These are phyloP conservation scores for Euproctis similis DNA, from an alignment of 2,888 invertebrate species.

Conservation along the genomic window DNA sequence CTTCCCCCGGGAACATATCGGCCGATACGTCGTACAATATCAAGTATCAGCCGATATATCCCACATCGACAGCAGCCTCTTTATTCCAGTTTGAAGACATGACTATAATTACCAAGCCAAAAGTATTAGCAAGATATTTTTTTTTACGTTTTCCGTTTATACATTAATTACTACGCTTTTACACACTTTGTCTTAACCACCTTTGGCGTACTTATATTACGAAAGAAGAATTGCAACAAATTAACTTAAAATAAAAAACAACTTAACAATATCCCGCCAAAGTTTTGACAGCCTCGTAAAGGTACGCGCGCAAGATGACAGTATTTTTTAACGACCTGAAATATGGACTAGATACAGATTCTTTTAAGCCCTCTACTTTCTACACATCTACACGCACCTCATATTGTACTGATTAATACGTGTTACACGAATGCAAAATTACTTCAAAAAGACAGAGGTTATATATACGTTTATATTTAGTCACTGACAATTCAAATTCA, in stretches of 20 bases:
- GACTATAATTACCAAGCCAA: constrained; percentile 38
- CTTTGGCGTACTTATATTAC: constrained; percentile 66
- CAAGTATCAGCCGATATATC: too few species aligned
- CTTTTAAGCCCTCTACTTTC: too few species aligned
- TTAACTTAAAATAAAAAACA: constrained; percentile 59
- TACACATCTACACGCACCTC: too few species aligned
- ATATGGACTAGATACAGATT: too few species aligned
- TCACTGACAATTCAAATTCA: too few species aligned
- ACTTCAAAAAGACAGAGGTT: too few species aligned
- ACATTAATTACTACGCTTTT: constrained; percentile 47
- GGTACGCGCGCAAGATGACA: constrained; percentile 12
- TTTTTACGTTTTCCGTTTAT: constrained; percentile 63
- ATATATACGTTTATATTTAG: too few species aligned
- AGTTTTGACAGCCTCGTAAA: constrained; percentile 27
- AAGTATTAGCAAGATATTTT: constrained; percentile 50
- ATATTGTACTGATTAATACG: too few species aligned
- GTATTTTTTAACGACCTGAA: too few species aligned
- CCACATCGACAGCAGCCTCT: constrained; percentile 1
- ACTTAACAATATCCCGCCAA: constrained; percentile 54
- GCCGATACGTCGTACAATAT: not conserved
- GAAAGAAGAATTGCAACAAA: constrained; percentile 62
- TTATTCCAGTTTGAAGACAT: constrained; percentile 12
- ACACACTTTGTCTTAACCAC: constrained; percentile 38
- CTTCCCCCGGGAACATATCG: not conserved
- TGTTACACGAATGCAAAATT: too few species aligned